phyloP scores from a whole-genome alignment of 2,888 invertebrate species.

The Melangyna quadrimaculata region DNA sequence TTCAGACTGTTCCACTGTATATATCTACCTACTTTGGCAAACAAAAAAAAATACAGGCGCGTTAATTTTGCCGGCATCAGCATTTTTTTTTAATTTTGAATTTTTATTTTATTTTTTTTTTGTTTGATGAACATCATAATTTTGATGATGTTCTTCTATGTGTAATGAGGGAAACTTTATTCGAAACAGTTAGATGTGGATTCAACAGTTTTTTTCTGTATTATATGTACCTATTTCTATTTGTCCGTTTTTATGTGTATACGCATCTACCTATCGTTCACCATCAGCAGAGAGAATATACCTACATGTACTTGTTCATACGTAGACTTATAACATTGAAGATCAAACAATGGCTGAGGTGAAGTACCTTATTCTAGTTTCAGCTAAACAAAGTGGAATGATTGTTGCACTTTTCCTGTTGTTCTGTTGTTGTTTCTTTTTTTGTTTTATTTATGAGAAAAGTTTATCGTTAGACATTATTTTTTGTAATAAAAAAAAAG shows the following conservation, averaged over 20 bases:
- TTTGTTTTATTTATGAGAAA: constrained; percentile 23
- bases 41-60: constrained; percentile 24
- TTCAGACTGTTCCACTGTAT: neutral
- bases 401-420: constrained; percentile 60
- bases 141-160: constrained; percentile 7
- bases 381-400: neutral
- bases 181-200: constrained; percentile 60
- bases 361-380: constrained; percentile 36
- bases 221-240: constrained; percentile 2
- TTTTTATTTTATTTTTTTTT: neutral
- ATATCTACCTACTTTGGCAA: too few relatives aligned
- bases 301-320: too few relatives aligned
- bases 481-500: neutral
- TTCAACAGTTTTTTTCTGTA: constrained; percentile 35
- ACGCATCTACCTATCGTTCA: constrained; percentile 26
- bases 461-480: constrained; percentile 32
- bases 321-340: neutral
- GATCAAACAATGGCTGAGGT: constrained; percentile 44
- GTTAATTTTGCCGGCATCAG: constrained; percentile 43
- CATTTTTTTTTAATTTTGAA: neutral
- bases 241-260: constrained; percentile 19
- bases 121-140: neutral
- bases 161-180: constrained; percentile 27
- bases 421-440: neutral
- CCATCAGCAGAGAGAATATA: neutral